Evolutionary conservation across 2,113 vertebrate genomes (phyloP).

Genomic region (Tamias sibiricus): DNA sequence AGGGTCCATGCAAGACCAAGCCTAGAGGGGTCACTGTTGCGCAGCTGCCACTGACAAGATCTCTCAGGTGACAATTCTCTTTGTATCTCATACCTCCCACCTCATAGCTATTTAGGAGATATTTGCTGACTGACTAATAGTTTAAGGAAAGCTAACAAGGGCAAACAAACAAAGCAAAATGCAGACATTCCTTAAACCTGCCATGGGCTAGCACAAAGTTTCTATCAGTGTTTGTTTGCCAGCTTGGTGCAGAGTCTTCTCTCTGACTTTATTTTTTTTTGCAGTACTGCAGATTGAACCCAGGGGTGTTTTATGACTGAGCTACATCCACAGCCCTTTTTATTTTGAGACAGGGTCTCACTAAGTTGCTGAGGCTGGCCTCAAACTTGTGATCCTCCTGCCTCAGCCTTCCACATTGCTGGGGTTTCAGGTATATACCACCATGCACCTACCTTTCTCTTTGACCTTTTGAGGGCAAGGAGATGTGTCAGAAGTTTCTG

Average conservation of each 20-base stretch:
- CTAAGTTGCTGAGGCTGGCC: too few relatives aligned
- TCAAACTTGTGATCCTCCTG: too few relatives aligned
- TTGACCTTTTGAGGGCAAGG: not conserved
- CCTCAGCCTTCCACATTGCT: too few relatives aligned
- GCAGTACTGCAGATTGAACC: too few relatives aligned
- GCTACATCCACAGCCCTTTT: too few relatives aligned
- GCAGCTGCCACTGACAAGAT: not conserved
- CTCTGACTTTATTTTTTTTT: not conserved
- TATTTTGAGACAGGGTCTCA: too few relatives aligned
- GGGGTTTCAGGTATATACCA: too few relatives aligned
- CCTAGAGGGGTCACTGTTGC: not conserved
- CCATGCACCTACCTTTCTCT: not conserved
- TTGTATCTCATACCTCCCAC: not conserved
- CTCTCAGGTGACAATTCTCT: not conserved
- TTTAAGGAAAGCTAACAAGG: not conserved
- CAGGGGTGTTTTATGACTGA: too few relatives aligned
- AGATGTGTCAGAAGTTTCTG: not conserved
- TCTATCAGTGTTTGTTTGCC: not conserved
- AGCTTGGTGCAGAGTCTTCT: not conserved
- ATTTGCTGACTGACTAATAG: constrained; percentile 37
- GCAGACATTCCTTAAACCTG: not conserved
- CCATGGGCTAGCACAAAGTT: not conserved
- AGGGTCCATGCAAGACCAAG: not conserved
- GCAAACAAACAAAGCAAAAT: not conserved
- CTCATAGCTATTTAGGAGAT: not conserved